Base-by-base conservation (phyloP, 2,113 vertebrate genomes). In the Chloebia gouldiae region DNA sequence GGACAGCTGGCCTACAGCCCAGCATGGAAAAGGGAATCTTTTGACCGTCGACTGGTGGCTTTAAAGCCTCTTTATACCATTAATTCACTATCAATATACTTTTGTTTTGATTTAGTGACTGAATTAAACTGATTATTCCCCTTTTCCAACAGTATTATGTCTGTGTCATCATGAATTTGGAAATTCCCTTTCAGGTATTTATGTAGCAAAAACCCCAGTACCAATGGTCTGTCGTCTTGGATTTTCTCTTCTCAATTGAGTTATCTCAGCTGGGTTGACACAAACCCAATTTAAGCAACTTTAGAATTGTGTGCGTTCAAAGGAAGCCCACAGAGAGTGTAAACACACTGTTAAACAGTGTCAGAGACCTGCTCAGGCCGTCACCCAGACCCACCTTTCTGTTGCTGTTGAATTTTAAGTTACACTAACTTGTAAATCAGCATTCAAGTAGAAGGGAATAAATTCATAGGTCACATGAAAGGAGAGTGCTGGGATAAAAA, bases 111-210 rank as follows among this genome's bases (percentile, higher is more conserved):
- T 63, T 88, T 94, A 92, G 88, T 94, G 85, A 86, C 85, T 92
- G 95, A 96, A 96, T 90, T 94, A 96, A 97, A 94, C 75, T 94
- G 88, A 95, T 96, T 95, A 95, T 93, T 94, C 86, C 84, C 72
- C 88, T 81, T 93, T 91, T 95, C 95, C 70, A 93, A 61, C 70
- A 88, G 86, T 91, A 92, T 91, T 95, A 94, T 95, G 94, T 94
- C 87, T 91, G 61, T 95, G 91, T 95, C 94, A 91, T 50, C 83
- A 84, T 61, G 91, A 81, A 95, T 97, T 96, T 96, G 68, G 81
- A 95, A 91, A 93, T 95, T 94, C 70, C 93, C 80, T 95, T 96
- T 97, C 87, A 95, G 93, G 91, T 96, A 95, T 93, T 92, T 93
- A 90, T 95, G 68, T 70, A 94, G 91, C 79, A 94, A 94, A 94